Percentiles rank a stretch among this genome's conserved stretches.
phyloP scores from a whole-genome alignment of 2,797 vertebrate genomes.

The Dicrostonyx torquatus region DNA sequence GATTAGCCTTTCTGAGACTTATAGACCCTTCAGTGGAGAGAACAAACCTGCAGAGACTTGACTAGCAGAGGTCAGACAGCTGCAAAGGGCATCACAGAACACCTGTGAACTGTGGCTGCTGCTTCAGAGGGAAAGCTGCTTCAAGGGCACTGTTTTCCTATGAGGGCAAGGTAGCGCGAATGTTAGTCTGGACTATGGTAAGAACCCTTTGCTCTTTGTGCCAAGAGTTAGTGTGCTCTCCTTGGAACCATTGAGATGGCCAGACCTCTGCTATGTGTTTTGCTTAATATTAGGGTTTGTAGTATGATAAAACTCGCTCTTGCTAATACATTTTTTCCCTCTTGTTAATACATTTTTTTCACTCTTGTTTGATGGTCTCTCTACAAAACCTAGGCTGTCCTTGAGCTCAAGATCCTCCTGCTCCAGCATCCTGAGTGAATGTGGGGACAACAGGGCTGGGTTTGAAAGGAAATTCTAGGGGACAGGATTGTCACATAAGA shows the following conservation, averaged over 20 bases:
- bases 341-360: background rate
- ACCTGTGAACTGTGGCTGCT: background rate
- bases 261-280: slow-evolving; percentile 58
- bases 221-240: slow-evolving; percentile 65
- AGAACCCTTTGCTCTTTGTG: slow-evolving; percentile 73
- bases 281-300: slow-evolving; percentile 64
- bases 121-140: background rate
- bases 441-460: background rate
- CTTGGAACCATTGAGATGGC: slow-evolving; percentile 65
- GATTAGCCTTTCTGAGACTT: background rate
- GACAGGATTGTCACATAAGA: background rate
- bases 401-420: background rate
- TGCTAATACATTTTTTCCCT: background rate
- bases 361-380: background rate
- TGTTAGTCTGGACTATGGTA: slow-evolving; percentile 69
- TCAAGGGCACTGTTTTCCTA: slow-evolving; percentile 65
- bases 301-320: background rate
- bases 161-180: slow-evolving; percentile 55
- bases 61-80: background rate
- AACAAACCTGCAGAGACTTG: slow-evolving; percentile 37
- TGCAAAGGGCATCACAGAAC: background rate
- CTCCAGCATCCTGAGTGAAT: background rate
- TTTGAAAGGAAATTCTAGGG: background rate
- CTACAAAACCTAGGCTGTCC: background rate
- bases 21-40: slow-evolving; percentile 58